Evolutionary conservation across 2,888 invertebrate genomes (phyloP), one percentile per base, ranked within the genome.

Genomic region (Cataglyphis altisquamis): DNA sequence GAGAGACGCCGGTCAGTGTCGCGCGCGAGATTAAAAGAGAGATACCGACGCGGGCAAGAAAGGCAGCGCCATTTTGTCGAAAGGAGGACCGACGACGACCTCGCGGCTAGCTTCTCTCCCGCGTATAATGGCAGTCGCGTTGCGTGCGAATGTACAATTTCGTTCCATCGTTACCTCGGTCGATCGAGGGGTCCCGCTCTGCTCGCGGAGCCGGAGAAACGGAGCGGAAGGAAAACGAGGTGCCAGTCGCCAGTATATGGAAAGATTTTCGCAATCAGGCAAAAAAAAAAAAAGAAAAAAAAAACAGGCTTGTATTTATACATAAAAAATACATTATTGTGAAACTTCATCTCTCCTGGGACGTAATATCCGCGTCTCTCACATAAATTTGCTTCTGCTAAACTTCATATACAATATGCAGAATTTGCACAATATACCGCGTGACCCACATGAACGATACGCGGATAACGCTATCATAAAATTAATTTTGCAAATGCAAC

Each of bases 1-100:
- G 83, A 52, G 67, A 66, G 83, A 41, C 62, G 72, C 60, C 78
- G 72, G 78, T 78, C 57, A 67, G 84, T 85, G 87, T 82, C 87
- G 86, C 84, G 84, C 78, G 78, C 72, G 84, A 84, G 85, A 87
- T 88, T 85, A 88, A 88, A 88, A 86, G 88, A 75, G 82, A 75
- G 87, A 75, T 62, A 84, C 84, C 88, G 88, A 84, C 84, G 32
- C 32, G 39, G 36, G 81, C 84, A 87, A 84, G 84, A 88, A 84
- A 77, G 67, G 29, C 62, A 48, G 45, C 88, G 83, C 82, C 83
- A 84, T 86, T 82, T 86, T 87, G 83, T 75, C 82, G 75, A 78
- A 80, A 48, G 64, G 29, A 55, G 75, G 67, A 84, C 84, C 70
- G 78, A 52, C 8, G 48, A 72, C 64, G 82, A 86, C 82, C 70